Base-by-base conservation (phyloP, 2,113 vertebrate species). In the Sander lucioperca region DNA sequence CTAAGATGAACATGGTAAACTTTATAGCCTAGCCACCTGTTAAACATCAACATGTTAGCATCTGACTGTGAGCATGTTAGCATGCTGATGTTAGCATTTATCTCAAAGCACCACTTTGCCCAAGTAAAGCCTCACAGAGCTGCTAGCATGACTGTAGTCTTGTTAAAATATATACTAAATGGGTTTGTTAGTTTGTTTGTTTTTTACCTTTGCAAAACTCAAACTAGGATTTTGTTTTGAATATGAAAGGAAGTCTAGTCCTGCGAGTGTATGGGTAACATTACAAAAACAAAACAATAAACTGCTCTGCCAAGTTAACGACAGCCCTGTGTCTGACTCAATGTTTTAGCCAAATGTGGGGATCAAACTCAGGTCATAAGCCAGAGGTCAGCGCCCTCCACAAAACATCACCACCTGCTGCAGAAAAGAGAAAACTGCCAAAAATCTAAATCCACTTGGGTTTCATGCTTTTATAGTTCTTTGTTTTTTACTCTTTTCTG, bases 391-490 rank as follows among this genome's bases (percentile, higher is more conserved):
- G 30, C 6, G 5, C 7, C 48, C 48, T 78, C 15, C 51, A 47
- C 45, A 48, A 61, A 80, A 57, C 80, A 48, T 62, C 78, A 30
- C 50, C 47, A 68, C 62, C 56, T 74, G 25, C 77, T 75, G 61
- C 63, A 33, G 18, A 61, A 25, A 58, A 48, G 15, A 71, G 1
- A 56, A 77, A 47, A 36, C 57, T 56, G 39, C 59, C 36, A 79
- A 43, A 19, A 21, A 57, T 74, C 39, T 68, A 30, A 82, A 63
- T 23, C 61, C 33, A 47, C 45, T 14, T 50, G 33, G n/a, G 39
- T 82, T 85, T 85, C 30, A 23, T 50, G 51, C 47, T 62, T 82
- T 70, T 65, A 30, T 33, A 48, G 25, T 18, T 53, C 67, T 75
- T 70, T 54, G 11, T 61, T 51, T 43, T 69, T 47, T 63, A 30